Evolutionary conservation across 2,888 invertebrate species (phyloP), one percentile per base, ranked within the genome.

Genomic region (Ormyrus labotus): DNA sequence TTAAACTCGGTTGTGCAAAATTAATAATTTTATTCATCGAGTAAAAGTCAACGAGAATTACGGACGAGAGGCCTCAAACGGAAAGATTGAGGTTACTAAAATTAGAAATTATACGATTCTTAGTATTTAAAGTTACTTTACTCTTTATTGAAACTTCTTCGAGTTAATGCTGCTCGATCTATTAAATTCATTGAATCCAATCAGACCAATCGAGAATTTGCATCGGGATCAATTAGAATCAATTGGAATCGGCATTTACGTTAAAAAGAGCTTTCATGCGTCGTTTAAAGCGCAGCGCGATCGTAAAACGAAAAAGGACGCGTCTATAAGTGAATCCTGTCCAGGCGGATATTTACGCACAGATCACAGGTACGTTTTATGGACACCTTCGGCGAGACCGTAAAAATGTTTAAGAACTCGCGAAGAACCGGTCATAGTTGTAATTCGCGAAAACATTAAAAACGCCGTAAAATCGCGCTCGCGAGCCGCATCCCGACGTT

Each of bases 141-240:
- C 34, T 34, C 34, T 34, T 34, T n/a, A 34, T 50, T 67, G 34
- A 34, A 53, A 13, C 60, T 67, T 55, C 45, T 19, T 9, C 5
- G 10, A 80, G 63, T 80, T 34, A 34, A 34, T 34, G 34, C 34
- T 34, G 34, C 34, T 4, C 72, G 72, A 34, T 75, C 65, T 75
- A 81, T 81, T 78, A 76, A 78, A 78, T 78, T 69, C 72, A 69
- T 73, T 61, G 73, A 60, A 64, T 72, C 69, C 48, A 72, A 81
- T 81, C 63, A 73, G 57, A 48, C 11, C 67, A 70, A 81, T 67
- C 72, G 70, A 48, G 69, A 73, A 73, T 79, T 50, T 70, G 68
- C 76, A 60, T 77, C 61, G 51, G 51, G 73, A 79, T 79, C 82
- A 82, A 82, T 82, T 82, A 82, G 73, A 72, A 69, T 57, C 79